Conservation (phyloP, 2,797 vertebrate species). For the Ciconia nigra region DNA sequence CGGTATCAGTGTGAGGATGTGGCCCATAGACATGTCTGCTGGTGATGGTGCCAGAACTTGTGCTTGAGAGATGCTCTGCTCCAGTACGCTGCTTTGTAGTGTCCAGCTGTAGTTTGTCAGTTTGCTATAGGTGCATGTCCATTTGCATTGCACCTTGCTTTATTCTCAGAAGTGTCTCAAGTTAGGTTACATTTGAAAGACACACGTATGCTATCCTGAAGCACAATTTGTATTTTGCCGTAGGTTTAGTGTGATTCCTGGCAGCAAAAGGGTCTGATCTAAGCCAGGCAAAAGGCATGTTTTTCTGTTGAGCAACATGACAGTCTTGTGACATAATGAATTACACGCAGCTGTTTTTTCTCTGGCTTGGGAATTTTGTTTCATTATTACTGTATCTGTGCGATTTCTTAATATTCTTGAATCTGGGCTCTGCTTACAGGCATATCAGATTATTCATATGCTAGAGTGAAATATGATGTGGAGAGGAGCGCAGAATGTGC, state of each 20-base stretch:
- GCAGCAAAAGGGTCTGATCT: slow-evolving; percentile 24
- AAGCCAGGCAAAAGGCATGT: not conserved
- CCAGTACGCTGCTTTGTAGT: not conserved
- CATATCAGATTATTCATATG: slow-evolving; percentile 10
- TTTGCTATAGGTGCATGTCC: not conserved
- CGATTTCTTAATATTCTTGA: slow-evolving; percentile 20
- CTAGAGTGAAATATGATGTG: not conserved
- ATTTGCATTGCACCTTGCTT: not conserved
- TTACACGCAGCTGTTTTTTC: slow-evolving; percentile 29
- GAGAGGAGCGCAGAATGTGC: not conserved
- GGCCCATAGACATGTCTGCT: not conserved
- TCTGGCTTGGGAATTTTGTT: slow-evolving; percentile 21
- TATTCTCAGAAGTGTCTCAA: not conserved
- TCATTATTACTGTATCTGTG: slow-evolving; percentile 29
- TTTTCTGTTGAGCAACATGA: not conserved
- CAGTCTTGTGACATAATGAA: slow-evolving; percentile 59
- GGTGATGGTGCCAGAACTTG: not conserved
- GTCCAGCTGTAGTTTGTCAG: not conserved
- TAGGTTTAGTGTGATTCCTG: not conserved
- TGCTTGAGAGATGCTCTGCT: not conserved
- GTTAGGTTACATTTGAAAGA: not conserved
- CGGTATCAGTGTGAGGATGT: not conserved
- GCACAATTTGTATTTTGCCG: not conserved
- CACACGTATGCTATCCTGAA: not conserved
- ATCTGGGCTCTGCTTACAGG: slow-evolving; percentile 20